A percentile compares a stretch with the other conserved stretches of the same genome.
Evolutionary conservation across 2,113 vertebrate species (phyloP).

Genomic region (Ictidomys tridecemlineatus): DNA sequence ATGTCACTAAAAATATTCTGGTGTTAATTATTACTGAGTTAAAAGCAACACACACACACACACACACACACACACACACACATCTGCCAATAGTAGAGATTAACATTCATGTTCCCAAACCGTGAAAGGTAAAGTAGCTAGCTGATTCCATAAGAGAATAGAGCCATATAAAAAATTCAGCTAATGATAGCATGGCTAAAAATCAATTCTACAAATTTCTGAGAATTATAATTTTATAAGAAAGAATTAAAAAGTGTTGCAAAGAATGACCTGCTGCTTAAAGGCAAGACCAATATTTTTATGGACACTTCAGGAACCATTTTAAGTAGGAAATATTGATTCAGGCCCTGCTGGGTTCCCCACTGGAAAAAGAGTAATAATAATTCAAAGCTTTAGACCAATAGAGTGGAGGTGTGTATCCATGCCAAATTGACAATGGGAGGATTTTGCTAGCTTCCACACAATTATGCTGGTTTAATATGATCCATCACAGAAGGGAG

Average conservation of each 20-base stretch:
- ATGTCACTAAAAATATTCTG: neutral
- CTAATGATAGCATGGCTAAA: neutral
- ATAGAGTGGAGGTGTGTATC: accelerated
- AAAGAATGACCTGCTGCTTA: neutral
- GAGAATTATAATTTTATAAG: slow-evolving; percentile 13
- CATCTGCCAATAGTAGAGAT: neutral
- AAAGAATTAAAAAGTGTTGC: neutral
- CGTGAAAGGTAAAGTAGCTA: neutral
- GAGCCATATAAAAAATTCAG: neutral
- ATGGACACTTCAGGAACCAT: neutral
- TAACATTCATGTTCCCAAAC: neutral
- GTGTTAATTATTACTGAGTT: neutral
- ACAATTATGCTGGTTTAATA: no score
- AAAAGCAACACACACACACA: neutral
- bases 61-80: no score
- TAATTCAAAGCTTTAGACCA: neutral
- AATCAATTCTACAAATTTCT: neutral
- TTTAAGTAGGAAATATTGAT: neutral
- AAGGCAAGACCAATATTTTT: neutral
- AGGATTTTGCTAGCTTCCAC: neutral
- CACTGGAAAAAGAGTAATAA: neutral
- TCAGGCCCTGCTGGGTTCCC: neutral
- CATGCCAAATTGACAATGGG: neutral
- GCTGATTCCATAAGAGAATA: neutral
- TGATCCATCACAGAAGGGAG: neutral